Evolutionary conservation across 2,888 invertebrate species (phyloP), one percentile per base, ranked within the genome.

Genomic region (Celastrina argiolus): DNA sequence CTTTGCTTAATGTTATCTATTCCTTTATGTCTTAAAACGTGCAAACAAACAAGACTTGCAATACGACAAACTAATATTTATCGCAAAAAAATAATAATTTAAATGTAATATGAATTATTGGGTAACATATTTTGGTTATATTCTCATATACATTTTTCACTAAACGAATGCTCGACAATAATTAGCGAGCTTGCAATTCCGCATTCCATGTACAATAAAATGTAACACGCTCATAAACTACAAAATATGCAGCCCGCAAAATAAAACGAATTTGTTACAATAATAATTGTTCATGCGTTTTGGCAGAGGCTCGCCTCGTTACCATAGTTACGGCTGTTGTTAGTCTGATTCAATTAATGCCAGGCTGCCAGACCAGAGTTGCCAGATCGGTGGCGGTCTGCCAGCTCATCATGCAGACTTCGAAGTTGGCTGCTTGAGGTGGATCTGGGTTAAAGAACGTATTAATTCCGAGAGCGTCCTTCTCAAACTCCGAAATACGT

Each of bases 261-360:
- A 45, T 8, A 45, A 7, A 45, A 8, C 18, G 45, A 45, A 45
- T 45, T 45, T 45, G 45, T 45, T 10, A 18, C 45, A 45, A 18
- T 45, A 45, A 18, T 45, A 18, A 45, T 56, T 56, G 28, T 56
- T 56, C 7, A 56, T 56, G 56, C 65, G 65, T 65, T 68, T 68
- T 68, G 68, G 68, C 68, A 67, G 56, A 63, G 64, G 56, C 67
- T 67, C 67, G 68, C 63, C 68, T 64, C 64, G 69, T 70, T 70
- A 70, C 66, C 69, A 69, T 69, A 69, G 67, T 66, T 51, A 66
- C 63, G 59, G 68, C 67, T 22, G 66, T 64, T 67, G 64, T 56
- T 51, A 61, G 68, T 68, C 63, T 16, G 67, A 69, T 69, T 70
- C 70, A 69, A 70, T 70, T 69, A 70, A 67, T 63, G 69, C 67